Percentiles rank a stretch among this genome's conserved stretches.
Evolutionary conservation across 1,140 invertebrate genomes (phyloP).

Genomic region (Achatina immaculata): DNA sequence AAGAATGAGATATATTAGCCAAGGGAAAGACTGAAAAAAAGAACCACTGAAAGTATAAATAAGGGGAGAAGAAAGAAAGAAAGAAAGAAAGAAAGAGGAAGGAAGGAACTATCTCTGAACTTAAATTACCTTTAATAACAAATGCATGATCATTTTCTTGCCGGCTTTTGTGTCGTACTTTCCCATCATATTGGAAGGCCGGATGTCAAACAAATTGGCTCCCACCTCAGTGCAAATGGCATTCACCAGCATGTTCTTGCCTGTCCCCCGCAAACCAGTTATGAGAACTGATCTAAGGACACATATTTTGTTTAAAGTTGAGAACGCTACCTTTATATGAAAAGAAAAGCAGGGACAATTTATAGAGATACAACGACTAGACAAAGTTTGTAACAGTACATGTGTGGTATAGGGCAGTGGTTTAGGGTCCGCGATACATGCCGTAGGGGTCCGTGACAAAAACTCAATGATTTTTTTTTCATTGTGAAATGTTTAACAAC

Average conservation of each 20-base stretch:
- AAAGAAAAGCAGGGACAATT: not conserved
- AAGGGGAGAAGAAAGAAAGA: not conserved
- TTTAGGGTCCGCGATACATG: too few species aligned
- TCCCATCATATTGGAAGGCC: not conserved
- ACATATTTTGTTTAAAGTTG: not conserved
- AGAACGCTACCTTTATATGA: not conserved
- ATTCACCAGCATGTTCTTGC: conserved; percentile 24
- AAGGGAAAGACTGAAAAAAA: too few species aligned
- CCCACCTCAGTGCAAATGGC: conserved; percentile 21
- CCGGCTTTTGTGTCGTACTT: conserved; percentile 15
- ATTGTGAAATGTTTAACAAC: too few species aligned
- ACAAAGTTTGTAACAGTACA: too few species aligned
- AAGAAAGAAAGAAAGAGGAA: not conserved
- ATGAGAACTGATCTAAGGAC: conserved; percentile 1
- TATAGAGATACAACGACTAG: not conserved
- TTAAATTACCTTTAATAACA: conserved; percentile 23
- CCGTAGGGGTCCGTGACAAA: too few species aligned
- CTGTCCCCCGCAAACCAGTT: conserved; percentile 12
- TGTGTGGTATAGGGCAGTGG: too few species aligned
- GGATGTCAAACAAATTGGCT: conserved; percentile 10
- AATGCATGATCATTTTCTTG: conserved; percentile 31
- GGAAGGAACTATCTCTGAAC: not conserved
- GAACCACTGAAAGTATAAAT: not conserved
- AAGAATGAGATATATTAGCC: too few species aligned
- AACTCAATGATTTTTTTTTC: too few species aligned